These are phyloP conservation scores for Leptoclinus maculatus DNA, from an alignment of 2,797 vertebrate species.

Conservation along the genomic window DNA sequence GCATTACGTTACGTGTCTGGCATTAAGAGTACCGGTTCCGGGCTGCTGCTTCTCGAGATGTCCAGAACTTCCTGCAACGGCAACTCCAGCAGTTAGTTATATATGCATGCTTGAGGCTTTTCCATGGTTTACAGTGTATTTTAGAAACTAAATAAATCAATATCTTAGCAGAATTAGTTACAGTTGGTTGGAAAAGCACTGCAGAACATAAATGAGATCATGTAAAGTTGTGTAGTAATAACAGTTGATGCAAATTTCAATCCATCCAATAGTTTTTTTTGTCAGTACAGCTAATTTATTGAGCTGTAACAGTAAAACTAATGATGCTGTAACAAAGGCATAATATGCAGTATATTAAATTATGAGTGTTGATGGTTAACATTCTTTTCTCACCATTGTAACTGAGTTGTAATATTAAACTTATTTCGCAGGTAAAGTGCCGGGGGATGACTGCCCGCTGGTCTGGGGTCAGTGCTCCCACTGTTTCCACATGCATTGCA, in stretches of 20 bases:
- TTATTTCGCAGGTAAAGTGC: slow-evolving; percentile 90
- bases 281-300: neutral
- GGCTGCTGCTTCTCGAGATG: neutral
- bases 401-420: neutral
- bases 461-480: slow-evolving; percentile 99
- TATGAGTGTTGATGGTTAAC: neutral
- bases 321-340: neutral
- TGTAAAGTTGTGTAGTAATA: neutral
- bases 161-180: neutral
- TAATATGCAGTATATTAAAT: neutral
- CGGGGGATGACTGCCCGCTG: slow-evolving; percentile 96
- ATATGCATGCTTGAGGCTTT: neutral
- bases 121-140: neutral
- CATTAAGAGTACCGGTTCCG: neutral
- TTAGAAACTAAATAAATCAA: neutral
- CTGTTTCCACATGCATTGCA: slow-evolving; percentile 99
- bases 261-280: neutral
- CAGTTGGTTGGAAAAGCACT: neutral
- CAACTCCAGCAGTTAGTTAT: neutral
- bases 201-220: neutral
- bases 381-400: neutral
- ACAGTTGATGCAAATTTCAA: neutral
- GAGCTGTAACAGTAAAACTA: neutral
- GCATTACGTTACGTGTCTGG: neutral
- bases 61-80: neutral